These are phyloP conservation scores for Plebejus melissa DNA, from an alignment of 2,888 invertebrate genomes.

Conservation along the genomic window DNA sequence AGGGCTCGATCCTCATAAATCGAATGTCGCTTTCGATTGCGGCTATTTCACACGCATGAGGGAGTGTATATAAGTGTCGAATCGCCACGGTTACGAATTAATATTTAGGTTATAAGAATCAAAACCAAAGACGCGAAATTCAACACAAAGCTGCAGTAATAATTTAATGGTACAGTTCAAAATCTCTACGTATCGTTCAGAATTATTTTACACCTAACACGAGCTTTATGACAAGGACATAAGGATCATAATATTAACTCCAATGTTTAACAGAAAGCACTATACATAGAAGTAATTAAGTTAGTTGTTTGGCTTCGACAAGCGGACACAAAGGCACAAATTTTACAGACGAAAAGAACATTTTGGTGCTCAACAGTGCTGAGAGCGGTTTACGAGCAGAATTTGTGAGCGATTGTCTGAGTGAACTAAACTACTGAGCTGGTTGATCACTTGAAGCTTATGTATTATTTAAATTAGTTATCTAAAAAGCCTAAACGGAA, in stretches of 20 bases:
- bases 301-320: slow-evolving; percentile 63
- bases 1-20: too few relatives aligned
- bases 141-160: too few relatives aligned
- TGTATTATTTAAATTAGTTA: background rate
- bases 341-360: slow-evolving; percentile 61
- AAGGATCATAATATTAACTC: background rate
- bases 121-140: too few relatives aligned
- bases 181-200: too few relatives aligned
- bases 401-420: slow-evolving; percentile 55
- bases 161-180: too few relatives aligned
- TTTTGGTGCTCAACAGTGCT: slow-evolving; percentile 60
- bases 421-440: slow-evolving; percentile 47
- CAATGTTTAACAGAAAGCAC: slow-evolving; percentile 31
- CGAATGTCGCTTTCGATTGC: too few relatives aligned
- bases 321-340: slow-evolving; percentile 59
- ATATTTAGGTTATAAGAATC: too few relatives aligned
- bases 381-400: slow-evolving; percentile 56
- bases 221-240: background rate
- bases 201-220: background rate
- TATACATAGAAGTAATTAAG: slow-evolving; percentile 62
- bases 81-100: too few relatives aligned
- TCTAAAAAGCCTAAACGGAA: too few relatives aligned
- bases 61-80: too few relatives aligned
- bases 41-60: too few relatives aligned
- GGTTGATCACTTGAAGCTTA: background rate